A percentile compares a stretch with the other conserved stretches of the same genome.
Evolutionary conservation across 2,797 vertebrate genomes (phyloP).

Genomic region (Sebastes cheni): DNA sequence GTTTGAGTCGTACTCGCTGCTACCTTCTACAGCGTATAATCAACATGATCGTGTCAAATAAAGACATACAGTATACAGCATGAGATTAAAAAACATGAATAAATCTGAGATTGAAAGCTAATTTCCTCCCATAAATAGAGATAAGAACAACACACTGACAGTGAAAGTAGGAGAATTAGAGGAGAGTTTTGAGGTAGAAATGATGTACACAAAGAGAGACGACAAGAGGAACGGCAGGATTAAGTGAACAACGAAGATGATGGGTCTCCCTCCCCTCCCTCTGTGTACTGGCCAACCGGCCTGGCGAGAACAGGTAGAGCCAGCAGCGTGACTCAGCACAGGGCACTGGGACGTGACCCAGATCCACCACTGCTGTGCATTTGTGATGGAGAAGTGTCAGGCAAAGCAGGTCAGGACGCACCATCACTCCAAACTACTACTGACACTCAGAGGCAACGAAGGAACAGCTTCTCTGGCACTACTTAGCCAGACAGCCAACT

Average conservation of each 20-base stretch:
- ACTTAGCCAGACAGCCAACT: conserved; percentile 55
- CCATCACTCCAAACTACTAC: conserved; percentile 50
- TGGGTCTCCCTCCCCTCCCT: neutral
- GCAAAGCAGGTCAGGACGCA: conserved; percentile 34
- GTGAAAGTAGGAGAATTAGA: neutral
- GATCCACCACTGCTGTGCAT: conserved; percentile 22
- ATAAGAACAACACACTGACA: neutral
- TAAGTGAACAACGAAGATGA: conserved; percentile 19
- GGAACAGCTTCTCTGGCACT: conserved; percentile 52
- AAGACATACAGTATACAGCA: neutral
- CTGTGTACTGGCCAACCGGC: conserved; percentile 20
- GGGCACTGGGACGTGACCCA: conserved; percentile 47
- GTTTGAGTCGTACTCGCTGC: no score
- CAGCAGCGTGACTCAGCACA: conserved; percentile 56
- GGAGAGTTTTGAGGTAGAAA: neutral
- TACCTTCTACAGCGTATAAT: neutral
- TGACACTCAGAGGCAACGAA: conserved; percentile 47
- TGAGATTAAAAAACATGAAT: neutral
- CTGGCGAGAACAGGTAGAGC: conserved; percentile 30
- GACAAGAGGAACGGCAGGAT: neutral
- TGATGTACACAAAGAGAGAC: neutral
- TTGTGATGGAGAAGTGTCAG: conserved; percentile 58
- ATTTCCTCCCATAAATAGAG: neutral
- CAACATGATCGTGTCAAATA: neutral
- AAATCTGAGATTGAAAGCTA: neutral